phyloP scores from a whole-genome alignment of 1,140 invertebrate genomes.

The Lordiphosa clarofinis region DNA sequence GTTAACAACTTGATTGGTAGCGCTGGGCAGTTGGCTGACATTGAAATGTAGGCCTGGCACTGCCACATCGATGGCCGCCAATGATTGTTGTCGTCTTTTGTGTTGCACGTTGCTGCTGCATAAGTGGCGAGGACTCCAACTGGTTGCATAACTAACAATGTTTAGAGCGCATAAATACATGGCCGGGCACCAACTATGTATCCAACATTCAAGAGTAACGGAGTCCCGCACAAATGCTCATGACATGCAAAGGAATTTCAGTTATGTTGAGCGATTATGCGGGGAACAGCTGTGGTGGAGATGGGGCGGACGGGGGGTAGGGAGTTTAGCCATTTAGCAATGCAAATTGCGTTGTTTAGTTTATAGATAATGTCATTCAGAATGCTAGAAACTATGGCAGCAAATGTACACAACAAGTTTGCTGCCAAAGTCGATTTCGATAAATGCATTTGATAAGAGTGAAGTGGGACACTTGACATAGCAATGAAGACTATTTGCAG shows the following conservation, averaged over 20 bases:
- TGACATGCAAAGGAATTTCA: conserved; percentile 72
- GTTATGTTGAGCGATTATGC: conserved; percentile 51
- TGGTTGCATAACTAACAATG: conserved; percentile 73
- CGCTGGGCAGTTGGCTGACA: conserved; percentile 70
- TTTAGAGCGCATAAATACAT: conserved; percentile 73
- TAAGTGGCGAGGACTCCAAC: conserved; percentile 32
- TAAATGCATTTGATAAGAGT: conserved; percentile 49
- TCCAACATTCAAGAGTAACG: conserved; percentile 59
- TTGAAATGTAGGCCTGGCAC: conserved; percentile 69
- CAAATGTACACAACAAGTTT: conserved; percentile 52
- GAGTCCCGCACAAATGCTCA: conserved; percentile 67
- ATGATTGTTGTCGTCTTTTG: conserved; percentile 60
- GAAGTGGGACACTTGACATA: conserved; percentile 38
- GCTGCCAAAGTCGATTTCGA: conserved; percentile 34
- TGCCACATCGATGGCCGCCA: conserved; percentile 68
- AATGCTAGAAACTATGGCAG: conserved; percentile 52
- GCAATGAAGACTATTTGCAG: conserved; percentile 29
- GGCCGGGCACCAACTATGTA: conserved; percentile 29
- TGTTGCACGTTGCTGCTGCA: conserved; percentile 30
- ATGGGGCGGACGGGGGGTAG: neutral
- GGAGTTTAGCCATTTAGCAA: conserved; percentile 57
- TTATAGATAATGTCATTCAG: conserved; percentile 73
- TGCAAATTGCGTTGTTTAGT: conserved; percentile 71
- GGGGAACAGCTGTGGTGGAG: neutral
- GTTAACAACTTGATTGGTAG: conserved; percentile 76